Percentiles rank a stretch among this genome's conserved stretches.
Evolutionary conservation across 2,797 vertebrate genomes (phyloP).

Genomic region (Sebastes itinus): DNA sequence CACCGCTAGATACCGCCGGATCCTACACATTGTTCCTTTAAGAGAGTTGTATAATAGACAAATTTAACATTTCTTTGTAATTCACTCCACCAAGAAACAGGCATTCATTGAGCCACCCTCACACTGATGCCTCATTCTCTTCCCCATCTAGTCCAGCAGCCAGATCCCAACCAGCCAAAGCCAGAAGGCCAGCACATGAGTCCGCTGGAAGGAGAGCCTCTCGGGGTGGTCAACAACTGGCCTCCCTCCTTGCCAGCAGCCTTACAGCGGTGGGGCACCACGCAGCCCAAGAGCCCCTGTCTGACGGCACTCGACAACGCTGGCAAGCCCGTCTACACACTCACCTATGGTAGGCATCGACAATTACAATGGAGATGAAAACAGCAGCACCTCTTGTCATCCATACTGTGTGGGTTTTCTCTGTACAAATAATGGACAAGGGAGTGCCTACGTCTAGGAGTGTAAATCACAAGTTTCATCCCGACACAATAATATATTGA

Average conservation of each 20-base stretch:
- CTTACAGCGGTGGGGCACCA: slow-evolving; percentile 91
- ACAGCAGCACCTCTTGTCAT: neutral
- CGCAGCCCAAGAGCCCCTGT: slow-evolving; percentile 91
- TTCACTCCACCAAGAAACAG: neutral
- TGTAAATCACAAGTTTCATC: too few relatives aligned
- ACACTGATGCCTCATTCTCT: neutral
- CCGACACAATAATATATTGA: too few relatives aligned
- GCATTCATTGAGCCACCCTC: neutral
- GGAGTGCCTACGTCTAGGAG: too few relatives aligned
- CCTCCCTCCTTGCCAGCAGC: slow-evolving; percentile 88
- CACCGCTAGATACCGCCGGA: too few relatives aligned
- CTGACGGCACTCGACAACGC: slow-evolving; percentile 91
- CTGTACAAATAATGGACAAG: neutral
- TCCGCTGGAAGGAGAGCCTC: slow-evolving; percentile 87
- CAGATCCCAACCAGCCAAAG: slow-evolving; percentile 94
- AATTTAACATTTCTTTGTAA: neutral
- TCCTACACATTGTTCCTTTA: neutral
- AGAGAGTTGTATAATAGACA: neutral
- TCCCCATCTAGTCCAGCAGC: slow-evolving; percentile 83
- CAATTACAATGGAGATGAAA: neutral
- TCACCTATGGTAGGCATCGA: slow-evolving; percentile 89
- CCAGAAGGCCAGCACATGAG: slow-evolving; percentile 89
- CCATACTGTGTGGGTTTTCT: neutral
- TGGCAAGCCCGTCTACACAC: slow-evolving; percentile 90
- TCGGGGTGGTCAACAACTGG: slow-evolving; percentile 84